These are phyloP conservation scores for Austrolebias charrua DNA, from an alignment of 2,797 vertebrate genomes.

Conservation along the genomic window DNA sequence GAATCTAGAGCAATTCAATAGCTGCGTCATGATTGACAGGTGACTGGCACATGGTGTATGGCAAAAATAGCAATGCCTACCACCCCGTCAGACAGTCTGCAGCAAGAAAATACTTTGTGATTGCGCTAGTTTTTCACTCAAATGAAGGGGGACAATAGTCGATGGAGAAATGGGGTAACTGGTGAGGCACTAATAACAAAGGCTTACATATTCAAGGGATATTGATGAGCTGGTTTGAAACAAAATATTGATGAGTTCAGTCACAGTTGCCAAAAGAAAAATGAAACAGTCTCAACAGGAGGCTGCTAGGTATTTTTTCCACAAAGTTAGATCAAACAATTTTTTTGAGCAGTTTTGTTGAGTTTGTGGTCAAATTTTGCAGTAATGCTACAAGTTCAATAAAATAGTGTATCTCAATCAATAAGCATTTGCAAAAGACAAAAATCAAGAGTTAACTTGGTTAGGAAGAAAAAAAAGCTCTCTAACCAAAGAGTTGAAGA, in stretches of 20 bases:
- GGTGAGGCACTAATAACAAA: conserved; percentile 51
- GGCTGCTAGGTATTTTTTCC: too few relatives aligned
- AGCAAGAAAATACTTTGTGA: conserved; percentile 23
- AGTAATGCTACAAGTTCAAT: too few relatives aligned
- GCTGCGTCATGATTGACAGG: conserved; percentile 27
- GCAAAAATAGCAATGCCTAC: conserved; percentile 18
- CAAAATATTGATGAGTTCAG: background rate
- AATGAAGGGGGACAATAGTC: conserved; percentile 13
- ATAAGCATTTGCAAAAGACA: too few relatives aligned
- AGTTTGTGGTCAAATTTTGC: too few relatives aligned
- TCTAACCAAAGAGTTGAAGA: too few relatives aligned
- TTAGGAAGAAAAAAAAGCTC: too few relatives aligned
- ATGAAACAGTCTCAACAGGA: too few relatives aligned
- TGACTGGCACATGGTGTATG: conserved; percentile 19
- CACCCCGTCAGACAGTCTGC: conserved; percentile 11
- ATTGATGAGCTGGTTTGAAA: background rate
- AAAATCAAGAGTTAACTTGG: too few relatives aligned
- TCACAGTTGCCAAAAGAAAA: background rate
- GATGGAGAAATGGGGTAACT: conserved; percentile 46
- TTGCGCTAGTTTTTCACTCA: conserved; percentile 27
- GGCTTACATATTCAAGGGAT: background rate
- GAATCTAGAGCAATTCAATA: conserved; percentile 21
- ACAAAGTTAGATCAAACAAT: too few relatives aligned
- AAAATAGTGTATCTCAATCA: too few relatives aligned
- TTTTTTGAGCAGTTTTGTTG: too few relatives aligned